Base-by-base conservation (phyloP, 2,113 vertebrate species). In the Synodontis membranacea region DNA sequence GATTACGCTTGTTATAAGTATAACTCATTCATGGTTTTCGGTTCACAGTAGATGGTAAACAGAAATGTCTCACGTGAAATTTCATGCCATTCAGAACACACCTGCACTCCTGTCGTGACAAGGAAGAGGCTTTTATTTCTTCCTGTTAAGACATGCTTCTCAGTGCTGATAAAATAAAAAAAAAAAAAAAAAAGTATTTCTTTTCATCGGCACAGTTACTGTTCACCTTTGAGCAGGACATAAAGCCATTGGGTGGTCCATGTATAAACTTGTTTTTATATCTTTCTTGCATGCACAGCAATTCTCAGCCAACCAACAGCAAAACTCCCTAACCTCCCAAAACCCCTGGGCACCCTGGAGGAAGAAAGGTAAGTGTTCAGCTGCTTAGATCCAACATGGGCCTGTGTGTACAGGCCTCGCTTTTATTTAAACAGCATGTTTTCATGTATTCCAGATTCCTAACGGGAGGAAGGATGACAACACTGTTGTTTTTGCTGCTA, bases 371-470 rank as follows among this genome's bases (percentile, higher is more conserved):
- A 80, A 83, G 28, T 10, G 6, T 42, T 79, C 23, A 19, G 12
- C 58, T n/a, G 50, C 44, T 23, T 25, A 6, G 37, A 28, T 12
- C 21, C 2, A 66, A 31, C 50, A 34, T 37, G 50, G 52, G n/a
- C 31, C 46, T 58, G 34, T 68, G 12, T 58, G 64, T 46, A 48
- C 56, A 80, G 1, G 34, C 10, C 15, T 66, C 17, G 56, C 23
- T n/a, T 80, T 28, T 44, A 80, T 68, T 14, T 52, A 25, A 68
- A 52, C 0, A 28, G 3, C 54, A n/a, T 80, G 31, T 75, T 14
- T 82, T 46, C n/a, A 0, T 84, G 21, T 86, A 12, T 79, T 86
- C 50, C 74, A 88, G 86, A 89, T 83, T 78, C 82, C 4, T 90
- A 56, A 86, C n/a, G 6, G 52, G 54, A 56, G 50, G n/a, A 56